phyloP scores from a whole-genome alignment of 2,113 vertebrate genomes.

The Lipophrys pholis region DNA sequence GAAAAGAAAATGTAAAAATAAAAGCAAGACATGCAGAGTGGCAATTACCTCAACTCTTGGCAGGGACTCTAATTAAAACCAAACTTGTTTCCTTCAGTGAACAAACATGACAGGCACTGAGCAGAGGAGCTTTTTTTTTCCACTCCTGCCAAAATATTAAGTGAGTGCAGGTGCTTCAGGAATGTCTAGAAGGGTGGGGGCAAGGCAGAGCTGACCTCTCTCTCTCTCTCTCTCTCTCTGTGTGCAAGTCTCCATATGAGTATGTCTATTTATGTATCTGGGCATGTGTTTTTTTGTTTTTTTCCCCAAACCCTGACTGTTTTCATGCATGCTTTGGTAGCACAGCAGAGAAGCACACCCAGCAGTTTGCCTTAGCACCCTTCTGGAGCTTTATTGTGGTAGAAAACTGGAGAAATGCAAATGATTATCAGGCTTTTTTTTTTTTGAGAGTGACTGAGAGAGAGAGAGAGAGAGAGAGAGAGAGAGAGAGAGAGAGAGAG shows the following conservation, averaged over 20 bases:
- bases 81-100: conserved; percentile 86
- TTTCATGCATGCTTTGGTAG: conserved; percentile 64
- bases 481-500: background rate
- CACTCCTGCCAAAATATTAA: conserved; percentile 84
- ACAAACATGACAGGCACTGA: conserved; percentile 85
- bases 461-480: too few species aligned
- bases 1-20: background rate
- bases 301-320: conserved; percentile 52
- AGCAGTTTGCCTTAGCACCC: conserved; percentile 50
- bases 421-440: conserved; percentile 41
- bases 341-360: conserved; percentile 51
- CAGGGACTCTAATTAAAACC: conserved; percentile 89
- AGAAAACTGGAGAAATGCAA: conserved; percentile 63
- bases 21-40: conserved; percentile 60
- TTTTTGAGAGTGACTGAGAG: conserved; percentile 50
- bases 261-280: conserved; percentile 72
- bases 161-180: conserved; percentile 90
- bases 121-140: conserved; percentile 74
- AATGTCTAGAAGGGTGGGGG: conserved; percentile 84
- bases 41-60: conserved; percentile 84
- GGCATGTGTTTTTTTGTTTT: conserved; percentile 64
- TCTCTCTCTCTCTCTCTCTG: conserved; percentile 75
- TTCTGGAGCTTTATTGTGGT: conserved; percentile 27
- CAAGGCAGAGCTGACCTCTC: conserved; percentile 70
- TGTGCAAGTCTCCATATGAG: conserved; percentile 44